These are phyloP conservation scores for Centropus unirufus DNA, from an alignment of 2,113 vertebrate species.

Conservation along the genomic window DNA sequence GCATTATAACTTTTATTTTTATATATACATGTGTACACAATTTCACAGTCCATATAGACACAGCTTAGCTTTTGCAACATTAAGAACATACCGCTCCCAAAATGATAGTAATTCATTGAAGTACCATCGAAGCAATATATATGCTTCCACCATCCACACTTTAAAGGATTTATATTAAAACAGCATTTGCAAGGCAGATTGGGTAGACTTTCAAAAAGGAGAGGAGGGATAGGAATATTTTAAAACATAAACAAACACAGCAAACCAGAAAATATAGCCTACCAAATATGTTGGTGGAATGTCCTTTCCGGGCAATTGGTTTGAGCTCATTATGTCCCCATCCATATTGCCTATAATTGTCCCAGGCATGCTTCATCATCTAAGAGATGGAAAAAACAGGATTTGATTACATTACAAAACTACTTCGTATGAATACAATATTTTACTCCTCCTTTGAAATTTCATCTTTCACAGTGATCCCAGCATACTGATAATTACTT, in stretches of 20 bases:
- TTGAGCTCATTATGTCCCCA: slow-evolving; percentile 99
- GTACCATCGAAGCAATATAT: background rate
- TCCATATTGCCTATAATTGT: slow-evolving; percentile 94
- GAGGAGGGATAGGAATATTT: background rate
- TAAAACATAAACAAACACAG: background rate
- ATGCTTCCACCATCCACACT: background rate
- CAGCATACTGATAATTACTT: background rate
- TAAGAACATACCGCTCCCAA: background rate
- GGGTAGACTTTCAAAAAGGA: background rate
- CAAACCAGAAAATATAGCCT: slow-evolving; percentile 67
- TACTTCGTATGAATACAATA: background rate
- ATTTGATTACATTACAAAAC: background rate
- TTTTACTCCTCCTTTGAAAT: background rate
- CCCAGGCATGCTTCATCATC: slow-evolving; percentile 99
- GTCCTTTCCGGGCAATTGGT: slow-evolving; percentile 97
- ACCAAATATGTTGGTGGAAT: slow-evolving; percentile 99
- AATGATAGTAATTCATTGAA: background rate
- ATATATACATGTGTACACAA: background rate
- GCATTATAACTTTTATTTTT: background rate
- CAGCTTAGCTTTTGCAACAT: background rate
- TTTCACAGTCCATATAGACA: background rate
- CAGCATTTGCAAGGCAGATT: background rate
- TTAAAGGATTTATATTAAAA: background rate
- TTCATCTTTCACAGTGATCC: background rate
- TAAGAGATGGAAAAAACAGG: slow-evolving; percentile 60